Percentiles rank a stretch among this genome's conserved stretches.
phyloP scores from a whole-genome alignment of 1,140 invertebrate genomes.

The Drosophila teissieri region DNA sequence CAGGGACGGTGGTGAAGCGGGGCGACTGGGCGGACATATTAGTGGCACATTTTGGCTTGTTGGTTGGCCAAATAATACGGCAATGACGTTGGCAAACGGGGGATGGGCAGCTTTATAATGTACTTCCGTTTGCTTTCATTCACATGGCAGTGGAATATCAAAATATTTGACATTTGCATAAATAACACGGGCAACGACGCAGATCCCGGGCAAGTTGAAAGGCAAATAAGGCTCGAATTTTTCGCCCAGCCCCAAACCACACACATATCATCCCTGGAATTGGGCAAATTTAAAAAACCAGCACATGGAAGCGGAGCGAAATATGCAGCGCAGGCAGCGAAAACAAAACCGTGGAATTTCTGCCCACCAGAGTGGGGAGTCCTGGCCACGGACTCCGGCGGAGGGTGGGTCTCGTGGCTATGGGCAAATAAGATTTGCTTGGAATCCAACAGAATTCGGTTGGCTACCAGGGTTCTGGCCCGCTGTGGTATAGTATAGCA shows the following conservation, averaged over 20 bases:
- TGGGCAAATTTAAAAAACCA: constrained; percentile 68
- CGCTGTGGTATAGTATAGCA: constrained; percentile 24
- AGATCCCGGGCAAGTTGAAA: constrained; percentile 45
- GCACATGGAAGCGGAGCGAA: constrained; percentile 27
- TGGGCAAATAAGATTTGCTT: constrained; percentile 70
- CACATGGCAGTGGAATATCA: constrained; percentile 78
- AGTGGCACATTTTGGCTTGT: constrained; percentile 71
- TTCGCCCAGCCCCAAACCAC: constrained; percentile 13
- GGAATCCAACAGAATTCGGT: constrained; percentile 29
- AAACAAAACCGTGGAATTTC: constrained; percentile 55
- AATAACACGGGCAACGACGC: constrained; percentile 59
- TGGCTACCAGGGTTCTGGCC: neutral
- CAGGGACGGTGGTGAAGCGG: constrained; percentile 5
- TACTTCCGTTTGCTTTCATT: constrained; percentile 78
- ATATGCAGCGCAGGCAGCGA: constrained; percentile 54
- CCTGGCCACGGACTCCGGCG: neutral
- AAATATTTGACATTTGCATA: constrained; percentile 82
- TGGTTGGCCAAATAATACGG: constrained; percentile 68
- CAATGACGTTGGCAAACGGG: neutral
- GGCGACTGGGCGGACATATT: constrained; percentile 50
- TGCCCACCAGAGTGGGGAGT: constrained; percentile 21
- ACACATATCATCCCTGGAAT: constrained; percentile 65
- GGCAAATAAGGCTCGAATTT: constrained; percentile 41
- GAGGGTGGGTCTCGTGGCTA: constrained; percentile 24
- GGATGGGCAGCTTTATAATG: constrained; percentile 68